Conservation (phyloP, 2,113 vertebrate genomes). For the Chamaea fasciata region DNA sequence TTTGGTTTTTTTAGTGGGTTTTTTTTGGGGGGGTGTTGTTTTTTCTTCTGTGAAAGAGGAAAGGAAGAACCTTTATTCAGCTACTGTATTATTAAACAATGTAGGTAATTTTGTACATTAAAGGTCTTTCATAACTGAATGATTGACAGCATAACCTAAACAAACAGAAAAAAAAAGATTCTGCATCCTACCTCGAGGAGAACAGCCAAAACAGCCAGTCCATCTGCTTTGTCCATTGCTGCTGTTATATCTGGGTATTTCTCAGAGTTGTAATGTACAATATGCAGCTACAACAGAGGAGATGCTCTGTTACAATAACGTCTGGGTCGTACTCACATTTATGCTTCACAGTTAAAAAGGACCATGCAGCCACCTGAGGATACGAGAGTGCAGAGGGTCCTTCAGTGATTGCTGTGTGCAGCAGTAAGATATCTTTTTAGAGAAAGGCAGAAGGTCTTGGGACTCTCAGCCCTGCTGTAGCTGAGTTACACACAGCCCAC, state of each 20-base stretch:
- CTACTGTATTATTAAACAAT: not conserved
- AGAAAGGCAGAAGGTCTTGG: not conserved
- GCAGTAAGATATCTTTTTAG: not conserved
- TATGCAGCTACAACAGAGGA: constrained; percentile 79
- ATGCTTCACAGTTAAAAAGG: not conserved
- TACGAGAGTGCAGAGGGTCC: not conserved
- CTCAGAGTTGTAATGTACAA: constrained; percentile 93
- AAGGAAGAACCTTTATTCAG: not conserved
- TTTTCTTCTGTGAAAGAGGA: not conserved
- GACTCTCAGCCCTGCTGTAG: not conserved
- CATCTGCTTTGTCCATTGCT: constrained; percentile 84
- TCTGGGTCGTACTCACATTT: not conserved
- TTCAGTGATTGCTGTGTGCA: not conserved
- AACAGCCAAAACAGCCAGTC: constrained; percentile 88
- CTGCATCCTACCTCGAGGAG: constrained; percentile 86
- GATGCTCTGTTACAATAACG: not conserved
- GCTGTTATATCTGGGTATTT: constrained; percentile 78
- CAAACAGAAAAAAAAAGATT: not conserved
- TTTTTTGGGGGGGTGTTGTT: no score
- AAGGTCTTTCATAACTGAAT: not conserved
- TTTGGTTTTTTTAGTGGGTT: not conserved
- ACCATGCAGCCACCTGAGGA: not conserved
- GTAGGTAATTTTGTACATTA: not conserved
- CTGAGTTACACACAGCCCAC: not conserved
- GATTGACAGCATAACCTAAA: not conserved